Base-by-base conservation (phyloP, 2,888 invertebrate species). In the Alsophila aescularia region DNA sequence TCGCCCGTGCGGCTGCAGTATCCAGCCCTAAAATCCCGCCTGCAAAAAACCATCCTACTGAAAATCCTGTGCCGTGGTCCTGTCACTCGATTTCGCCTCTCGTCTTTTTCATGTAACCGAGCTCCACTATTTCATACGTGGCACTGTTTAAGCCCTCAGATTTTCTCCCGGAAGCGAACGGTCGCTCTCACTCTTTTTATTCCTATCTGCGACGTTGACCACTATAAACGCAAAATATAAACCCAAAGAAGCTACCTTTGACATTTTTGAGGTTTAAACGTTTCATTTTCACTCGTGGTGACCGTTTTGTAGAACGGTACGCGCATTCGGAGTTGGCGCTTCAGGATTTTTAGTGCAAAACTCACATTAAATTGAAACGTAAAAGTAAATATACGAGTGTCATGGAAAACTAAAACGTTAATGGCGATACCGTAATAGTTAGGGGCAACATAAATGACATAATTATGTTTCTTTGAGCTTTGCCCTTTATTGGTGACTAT, bases 101-200 rank as follows among this genome's bases (percentile, higher is more conserved):
- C 88, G 87, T 91, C 90, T 91, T 90, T 91, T 91, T 90, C 90
- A 90, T 90, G 90, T 91, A 89, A 90, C 89, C 87, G 86, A 89
- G 85, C 85, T 79, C 84, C 78, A 87, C 87, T 90, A 90, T 90
- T 91, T 91, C 89, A 90, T 91, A 89, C 90, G 87, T 79, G 87
- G 85, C 85, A 86, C 87, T 91, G 88, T 91, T 90, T 91, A 91
- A 91, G 89, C 91, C 86, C 90, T 85, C 87, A 89, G 91, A 90
- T 90, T 90, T 90, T 85, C 89, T 88, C 89, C 67, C 85, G 82
- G 83, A 87, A 81, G 85, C 80, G 84, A 81, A 79, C 82, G 82
- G 79, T 77, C 75, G 80, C 75, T 74, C 69, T 72, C 69, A 70
- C 72, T 81, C 86, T 87, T 90, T 90, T 90, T 90, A 80, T 80